Evolutionary conservation across 1,140 invertebrate genomes (phyloP).

Genomic region (Agraylea sexmaculata): DNA sequence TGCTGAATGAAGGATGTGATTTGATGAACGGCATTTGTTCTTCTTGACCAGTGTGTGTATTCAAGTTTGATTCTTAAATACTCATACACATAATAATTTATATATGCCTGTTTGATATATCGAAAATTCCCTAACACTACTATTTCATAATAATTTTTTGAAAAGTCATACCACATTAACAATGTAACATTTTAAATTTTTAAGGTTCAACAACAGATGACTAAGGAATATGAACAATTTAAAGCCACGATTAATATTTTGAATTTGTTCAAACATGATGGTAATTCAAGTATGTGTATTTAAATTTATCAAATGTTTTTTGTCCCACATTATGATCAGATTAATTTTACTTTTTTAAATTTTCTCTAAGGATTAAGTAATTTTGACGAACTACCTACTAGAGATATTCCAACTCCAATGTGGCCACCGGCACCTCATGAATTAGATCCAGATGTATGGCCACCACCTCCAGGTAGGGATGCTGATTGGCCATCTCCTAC

Average conservation of each 20-base stretch:
- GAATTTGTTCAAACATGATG: conserved; percentile 40
- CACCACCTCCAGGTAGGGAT: conserved; percentile 61
- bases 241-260: conserved; percentile 52
- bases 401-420: conserved; percentile 28
- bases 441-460: conserved; percentile 54
- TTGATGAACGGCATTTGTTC: too few relatives aligned
- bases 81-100: too few relatives aligned
- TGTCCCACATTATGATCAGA: too few relatives aligned
- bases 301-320: too few relatives aligned
- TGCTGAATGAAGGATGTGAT: too few relatives aligned
- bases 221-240: conserved; percentile 81
- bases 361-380: conserved; percentile 19
- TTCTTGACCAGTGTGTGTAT: too few relatives aligned
- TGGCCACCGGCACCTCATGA: conserved; percentile 38
- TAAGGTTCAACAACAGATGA: conserved; percentile 81
- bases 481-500: conserved; percentile 87
- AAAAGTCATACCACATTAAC: too few relatives aligned
- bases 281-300: conserved; percentile 24
- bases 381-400: conserved; percentile 34
- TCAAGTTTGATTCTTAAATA: too few relatives aligned
- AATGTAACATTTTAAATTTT: too few relatives aligned
- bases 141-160: too few relatives aligned
- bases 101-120: too few relatives aligned
- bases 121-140: too few relatives aligned
- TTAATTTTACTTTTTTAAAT: neutral